Evolutionary conservation across 2,797 vertebrate genomes (phyloP).

Genomic region (Lepilemur septentrionalis): DNA sequence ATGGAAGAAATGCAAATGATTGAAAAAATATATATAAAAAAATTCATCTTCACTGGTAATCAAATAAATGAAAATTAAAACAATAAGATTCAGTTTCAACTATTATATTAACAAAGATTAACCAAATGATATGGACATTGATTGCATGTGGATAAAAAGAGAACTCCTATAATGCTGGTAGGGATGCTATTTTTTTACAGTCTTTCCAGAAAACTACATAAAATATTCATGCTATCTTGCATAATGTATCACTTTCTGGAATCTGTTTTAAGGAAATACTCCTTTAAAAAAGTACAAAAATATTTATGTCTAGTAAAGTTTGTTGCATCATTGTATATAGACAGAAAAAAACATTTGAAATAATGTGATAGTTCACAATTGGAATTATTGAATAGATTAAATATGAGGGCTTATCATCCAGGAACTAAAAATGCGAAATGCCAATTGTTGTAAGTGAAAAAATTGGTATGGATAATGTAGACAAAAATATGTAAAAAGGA

Average conservation of each 20-base stretch:
- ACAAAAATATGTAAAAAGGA: not conserved
- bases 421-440: not conserved
- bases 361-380: not conserved
- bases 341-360: not conserved
- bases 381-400: slow-evolving; percentile 27
- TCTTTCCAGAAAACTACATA: slow-evolving; percentile 3
- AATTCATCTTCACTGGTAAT: not conserved
- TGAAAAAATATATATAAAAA: not conserved
- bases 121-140: not conserved
- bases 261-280: not conserved
- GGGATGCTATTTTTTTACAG: not conserved
- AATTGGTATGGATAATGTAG: not conserved
- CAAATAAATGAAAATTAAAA: slow-evolving; percentile 33
- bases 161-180: not conserved
- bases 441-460: not conserved
- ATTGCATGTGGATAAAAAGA: not conserved
- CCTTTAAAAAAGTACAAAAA: not conserved
- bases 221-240: slow-evolving; percentile 41
- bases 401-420: not conserved
- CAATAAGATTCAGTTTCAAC: not conserved
- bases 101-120: slow-evolving; percentile 17
- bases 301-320: not conserved
- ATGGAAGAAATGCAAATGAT: not conserved
- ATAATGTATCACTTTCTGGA: not conserved
- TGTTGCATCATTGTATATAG: not conserved